A percentile compares a stretch with the other conserved stretches of the same genome.
Conservation (phyloP, 2,888 invertebrate species). For the Mycalesis mineus region DNA sequence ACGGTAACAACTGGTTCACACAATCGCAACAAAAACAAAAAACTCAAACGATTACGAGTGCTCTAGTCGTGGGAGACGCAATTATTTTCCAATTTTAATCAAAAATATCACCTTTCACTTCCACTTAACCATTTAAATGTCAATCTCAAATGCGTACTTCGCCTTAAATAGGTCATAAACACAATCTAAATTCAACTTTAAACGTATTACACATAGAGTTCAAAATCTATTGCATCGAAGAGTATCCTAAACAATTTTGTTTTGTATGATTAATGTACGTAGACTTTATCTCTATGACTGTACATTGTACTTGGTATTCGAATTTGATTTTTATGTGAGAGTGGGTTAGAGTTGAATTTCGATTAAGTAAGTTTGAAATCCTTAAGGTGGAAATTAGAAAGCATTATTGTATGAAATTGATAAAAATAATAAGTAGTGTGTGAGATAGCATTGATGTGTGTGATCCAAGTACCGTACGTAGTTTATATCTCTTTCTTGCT, state of each 20-base stretch:
- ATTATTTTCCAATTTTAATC: constrained; percentile 79
- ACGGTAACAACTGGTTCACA: constrained; percentile 61
- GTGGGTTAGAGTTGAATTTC: constrained; percentile 24
- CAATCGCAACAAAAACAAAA: constrained; percentile 53
- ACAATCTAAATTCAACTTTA: constrained; percentile 36
- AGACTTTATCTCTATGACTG: constrained; percentile 47
- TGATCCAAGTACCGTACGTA: constrained; percentile 27
- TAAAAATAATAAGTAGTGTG: constrained; percentile 48
- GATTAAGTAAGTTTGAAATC: constrained; percentile 27
- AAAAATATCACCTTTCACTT: constrained; percentile 77
- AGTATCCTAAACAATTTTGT: constrained; percentile 67
- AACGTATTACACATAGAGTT: constrained; percentile 27
- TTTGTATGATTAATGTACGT: constrained; percentile 72
- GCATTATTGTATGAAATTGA: constrained; percentile 54
- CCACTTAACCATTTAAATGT: constrained; percentile 77
- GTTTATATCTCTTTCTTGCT: not conserved
- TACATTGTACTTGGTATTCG: constrained; percentile 23
- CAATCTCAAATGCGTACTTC: constrained; percentile 57
- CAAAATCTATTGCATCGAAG: constrained; percentile 31
- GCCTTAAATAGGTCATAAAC: constrained; percentile 43
- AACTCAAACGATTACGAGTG: constrained; percentile 52
- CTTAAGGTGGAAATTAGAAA: constrained; percentile 52
- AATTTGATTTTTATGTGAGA: constrained; percentile 34
- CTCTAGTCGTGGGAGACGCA: constrained; percentile 73
- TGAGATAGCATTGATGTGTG: constrained; percentile 54